Conservation (phyloP, 2,888 invertebrate species). For the Agonum fuliginosum region DNA sequence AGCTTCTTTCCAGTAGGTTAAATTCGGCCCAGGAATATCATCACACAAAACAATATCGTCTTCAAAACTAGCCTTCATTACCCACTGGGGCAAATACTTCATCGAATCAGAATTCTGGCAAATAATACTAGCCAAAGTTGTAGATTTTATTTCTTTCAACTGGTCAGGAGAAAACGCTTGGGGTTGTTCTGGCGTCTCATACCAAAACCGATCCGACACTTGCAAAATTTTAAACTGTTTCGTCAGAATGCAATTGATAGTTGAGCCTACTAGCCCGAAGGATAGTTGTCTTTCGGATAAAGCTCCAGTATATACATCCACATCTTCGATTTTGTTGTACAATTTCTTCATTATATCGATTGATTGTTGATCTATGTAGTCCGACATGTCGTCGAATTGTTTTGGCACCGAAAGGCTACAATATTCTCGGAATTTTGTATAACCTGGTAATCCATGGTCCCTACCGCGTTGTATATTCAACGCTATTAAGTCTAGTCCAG, state of each 20-base stretch:
- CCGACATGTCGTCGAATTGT: constrained; percentile 79
- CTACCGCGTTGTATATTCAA: constrained; percentile 88
- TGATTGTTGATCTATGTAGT: constrained; percentile 80
- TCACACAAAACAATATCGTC: constrained; percentile 80
- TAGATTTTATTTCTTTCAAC: constrained; percentile 86
- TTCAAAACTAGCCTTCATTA: constrained; percentile 77
- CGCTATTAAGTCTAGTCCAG: constrained; percentile 89
- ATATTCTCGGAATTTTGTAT: constrained; percentile 84
- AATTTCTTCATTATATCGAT: constrained; percentile 78
- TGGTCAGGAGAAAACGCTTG: constrained; percentile 85
- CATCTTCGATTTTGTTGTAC: constrained; percentile 85
- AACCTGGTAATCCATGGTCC: constrained; percentile 90
- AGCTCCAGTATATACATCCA: constrained; percentile 92
- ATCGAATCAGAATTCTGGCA: constrained; percentile 85
- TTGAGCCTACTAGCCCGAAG: constrained; percentile 87
- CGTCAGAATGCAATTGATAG: constrained; percentile 87
- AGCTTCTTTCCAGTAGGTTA: constrained; percentile 76
- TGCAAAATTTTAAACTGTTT: constrained; percentile 90
- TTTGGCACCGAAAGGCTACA: constrained; percentile 81
- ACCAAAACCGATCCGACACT: constrained; percentile 91
- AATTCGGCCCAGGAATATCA: constrained; percentile 76
- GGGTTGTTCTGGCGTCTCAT: constrained; percentile 81
- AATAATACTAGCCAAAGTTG: constrained; percentile 82
- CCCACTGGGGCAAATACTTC: constrained; percentile 78
- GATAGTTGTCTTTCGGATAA: constrained; percentile 84